phyloP scores from a whole-genome alignment of 2,888 invertebrate species.

The Oscheius onirici region DNA sequence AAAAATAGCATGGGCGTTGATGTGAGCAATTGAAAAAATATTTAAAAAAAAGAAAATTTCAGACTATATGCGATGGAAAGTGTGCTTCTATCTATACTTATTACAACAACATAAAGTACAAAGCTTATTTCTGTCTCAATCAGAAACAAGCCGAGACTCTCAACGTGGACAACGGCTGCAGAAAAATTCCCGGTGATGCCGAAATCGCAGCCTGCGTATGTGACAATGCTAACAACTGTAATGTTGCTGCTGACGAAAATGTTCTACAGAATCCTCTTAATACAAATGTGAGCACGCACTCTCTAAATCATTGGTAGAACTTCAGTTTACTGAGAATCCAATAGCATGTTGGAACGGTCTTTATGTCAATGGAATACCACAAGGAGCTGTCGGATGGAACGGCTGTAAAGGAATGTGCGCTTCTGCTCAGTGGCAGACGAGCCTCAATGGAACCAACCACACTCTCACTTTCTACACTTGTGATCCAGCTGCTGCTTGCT shows the following conservation, averaged over 20 bases:
- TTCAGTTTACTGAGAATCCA: slow-evolving; percentile 38
- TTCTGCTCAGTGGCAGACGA: slow-evolving; percentile 20
- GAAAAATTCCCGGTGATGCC: slow-evolving; percentile 34
- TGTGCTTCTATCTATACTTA: slow-evolving; percentile 47
- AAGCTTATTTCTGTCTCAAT: slow-evolving; percentile 50
- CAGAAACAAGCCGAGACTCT: slow-evolving; percentile 39
- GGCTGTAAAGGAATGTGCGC: slow-evolving; percentile 28
- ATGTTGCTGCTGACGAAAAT: slow-evolving; percentile 7
- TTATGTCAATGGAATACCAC: slow-evolving; percentile 44
- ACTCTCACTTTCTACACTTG: slow-evolving; percentile 46
- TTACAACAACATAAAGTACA: slow-evolving; percentile 36
- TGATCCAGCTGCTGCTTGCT: slow-evolving; percentile 47
- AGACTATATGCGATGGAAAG: slow-evolving; percentile 43
- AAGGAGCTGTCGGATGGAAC: slow-evolving; percentile 31
- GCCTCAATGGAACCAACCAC: slow-evolving; percentile 26
- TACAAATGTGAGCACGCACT: slow-evolving; percentile 12
- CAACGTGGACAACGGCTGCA: slow-evolving; percentile 38
- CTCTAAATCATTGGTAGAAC: slow-evolving; percentile 9
- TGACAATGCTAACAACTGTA: slow-evolving; percentile 47
- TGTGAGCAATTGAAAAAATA: background rate
- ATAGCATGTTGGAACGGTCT: slow-evolving; percentile 51
- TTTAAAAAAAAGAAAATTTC: background rate
- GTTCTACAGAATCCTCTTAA: slow-evolving; percentile 30
- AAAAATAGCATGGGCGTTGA: slow-evolving; percentile 41
- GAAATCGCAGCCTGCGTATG: slow-evolving; percentile 48